Percentiles rank a stretch among this genome's conserved stretches.
These are phyloP conservation scores for Carlito syrichta DNA, from an alignment of 2,113 vertebrate species.

Conservation along the genomic window DNA sequence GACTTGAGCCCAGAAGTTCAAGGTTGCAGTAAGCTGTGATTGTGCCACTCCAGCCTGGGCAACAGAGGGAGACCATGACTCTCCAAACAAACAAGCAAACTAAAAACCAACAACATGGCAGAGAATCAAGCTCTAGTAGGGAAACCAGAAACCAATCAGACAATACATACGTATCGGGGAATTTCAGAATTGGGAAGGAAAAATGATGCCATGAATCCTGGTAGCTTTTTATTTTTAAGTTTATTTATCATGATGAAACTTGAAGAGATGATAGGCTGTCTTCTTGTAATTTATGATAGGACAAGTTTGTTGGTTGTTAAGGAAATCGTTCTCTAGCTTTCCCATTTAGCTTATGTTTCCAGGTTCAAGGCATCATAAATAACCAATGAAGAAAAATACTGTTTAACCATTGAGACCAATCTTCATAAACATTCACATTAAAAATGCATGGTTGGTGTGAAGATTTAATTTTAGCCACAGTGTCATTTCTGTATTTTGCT, in stretches of 20 bases:
- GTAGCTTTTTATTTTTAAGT: not conserved
- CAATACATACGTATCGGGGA: not conserved
- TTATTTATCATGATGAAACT: not conserved
- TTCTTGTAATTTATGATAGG: not conserved
- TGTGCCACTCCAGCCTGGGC: too few species aligned
- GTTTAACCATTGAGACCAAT: slow-evolving; percentile 36
- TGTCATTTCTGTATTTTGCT: slow-evolving; percentile 6
- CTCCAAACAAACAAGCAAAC: too few species aligned
- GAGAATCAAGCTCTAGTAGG: not conserved
- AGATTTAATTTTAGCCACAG: slow-evolving; percentile 14
- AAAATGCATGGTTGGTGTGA: slow-evolving; percentile 47
- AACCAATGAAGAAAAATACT: slow-evolving; percentile 60
- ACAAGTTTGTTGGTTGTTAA: not conserved
- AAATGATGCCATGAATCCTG: not conserved
- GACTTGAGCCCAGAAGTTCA: too few species aligned
- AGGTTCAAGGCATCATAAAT: slow-evolving; percentile 56
- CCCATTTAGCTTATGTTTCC: not conserved
- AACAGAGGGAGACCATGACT: too few species aligned
- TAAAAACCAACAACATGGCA: not conserved
- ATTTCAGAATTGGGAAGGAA: not conserved
- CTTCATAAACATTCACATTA: slow-evolving; percentile 63
- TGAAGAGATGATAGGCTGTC: not conserved
- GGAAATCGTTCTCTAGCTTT: slow-evolving; percentile 42
- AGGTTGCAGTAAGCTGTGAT: too few species aligned
- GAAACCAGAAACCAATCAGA: not conserved